A percentile compares a stretch with the other conserved stretches of the same genome.
These are phyloP conservation scores for Phytoseiulus persimilis DNA, from an alignment of 2,888 invertebrate genomes.

Conservation along the genomic window DNA sequence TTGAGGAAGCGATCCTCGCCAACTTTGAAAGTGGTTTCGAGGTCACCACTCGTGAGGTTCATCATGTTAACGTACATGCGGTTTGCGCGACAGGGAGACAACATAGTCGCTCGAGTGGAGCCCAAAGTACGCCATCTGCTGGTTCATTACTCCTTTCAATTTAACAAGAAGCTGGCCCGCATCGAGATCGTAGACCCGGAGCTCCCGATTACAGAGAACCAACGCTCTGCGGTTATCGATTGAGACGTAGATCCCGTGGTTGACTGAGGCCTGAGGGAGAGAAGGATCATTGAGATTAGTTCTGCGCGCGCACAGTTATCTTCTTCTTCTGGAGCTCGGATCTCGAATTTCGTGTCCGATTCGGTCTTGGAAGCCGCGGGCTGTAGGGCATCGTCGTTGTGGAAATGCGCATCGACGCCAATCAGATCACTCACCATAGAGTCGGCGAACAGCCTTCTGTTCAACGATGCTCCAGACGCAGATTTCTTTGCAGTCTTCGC, in stretches of 20 bases:
- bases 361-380: too few species aligned
- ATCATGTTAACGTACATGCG: slow-evolving; percentile 80
- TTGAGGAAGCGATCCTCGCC: slow-evolving; percentile 83
- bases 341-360: too few species aligned
- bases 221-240: slow-evolving; percentile 64
- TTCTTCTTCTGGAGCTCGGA: too few species aligned
- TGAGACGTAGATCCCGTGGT: slow-evolving; percentile 67
- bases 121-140: slow-evolving; percentile 82
- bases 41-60: slow-evolving; percentile 70
- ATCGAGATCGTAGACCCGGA: slow-evolving; percentile 69
- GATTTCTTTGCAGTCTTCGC: slow-evolving; percentile 66
- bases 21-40: slow-evolving; percentile 71
- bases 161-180: slow-evolving; percentile 64
- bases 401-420: too few species aligned
- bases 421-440: slow-evolving; percentile 51
- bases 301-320: too few species aligned
- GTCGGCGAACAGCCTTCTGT: slow-evolving; percentile 59
- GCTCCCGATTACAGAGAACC: slow-evolving; percentile 70
- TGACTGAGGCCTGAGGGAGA: slow-evolving; percentile 59
- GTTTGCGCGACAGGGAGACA: slow-evolving; percentile 72
- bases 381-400: too few species aligned
- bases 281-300: background rate
- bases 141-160: slow-evolving; percentile 73
- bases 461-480: slow-evolving; percentile 69
- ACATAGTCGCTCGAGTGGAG: slow-evolving; percentile 69